Evolutionary conservation across 1,140 invertebrate species (phyloP), one percentile per base, ranked within the genome.

Genomic region (Cataglyphis hispanica): DNA sequence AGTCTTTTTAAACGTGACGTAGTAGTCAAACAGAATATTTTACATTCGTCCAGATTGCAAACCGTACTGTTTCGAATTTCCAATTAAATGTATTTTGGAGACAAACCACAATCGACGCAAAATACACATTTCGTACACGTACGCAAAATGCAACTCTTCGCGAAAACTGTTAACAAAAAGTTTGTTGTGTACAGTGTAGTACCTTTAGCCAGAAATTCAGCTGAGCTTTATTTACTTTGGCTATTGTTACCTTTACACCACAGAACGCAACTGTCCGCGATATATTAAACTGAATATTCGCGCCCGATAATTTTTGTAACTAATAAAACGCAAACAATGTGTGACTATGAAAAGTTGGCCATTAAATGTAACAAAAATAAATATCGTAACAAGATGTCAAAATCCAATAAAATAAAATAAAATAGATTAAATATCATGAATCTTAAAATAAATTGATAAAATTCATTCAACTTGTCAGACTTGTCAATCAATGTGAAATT

Each of bases 111-210:
- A 40, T 34, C 34, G 46, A 13, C 13, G 37, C 37, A 22, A 10
- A 81, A 13, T 60, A 78, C 66, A 81, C 64, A 56, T 19, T 27
- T 46, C 46, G 46, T 50, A 50, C 67, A 25, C 22, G 37, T 40
- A 40, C 46, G 25, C 25, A 22, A 43, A 69, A 80, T 22, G 22
- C 50, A 74, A 83, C 37, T 74, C 60, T 61, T 61, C 66, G 37
- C 53, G 37, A 60, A 46, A 74, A 13, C n/a, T 31, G 37, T 83
- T 83, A 74, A 83, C 53, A 83, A 83, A 83, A 74, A 61, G 67
- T 70, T 60, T 4, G 46, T 70, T 80, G 34, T 72, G 6, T 60
- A 60, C 53, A 22, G 25, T 50, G 66, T 37, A 10, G 40, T 72
- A 40, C 53, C 37, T 58, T 8, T 37, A n/a, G 53, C 25, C 27